Percentiles rank a stretch among this genome's conserved stretches.
These are phyloP conservation scores for Sarcophaga carnaria DNA, from an alignment of 2,888 invertebrate genomes.

Conservation along the genomic window DNA sequence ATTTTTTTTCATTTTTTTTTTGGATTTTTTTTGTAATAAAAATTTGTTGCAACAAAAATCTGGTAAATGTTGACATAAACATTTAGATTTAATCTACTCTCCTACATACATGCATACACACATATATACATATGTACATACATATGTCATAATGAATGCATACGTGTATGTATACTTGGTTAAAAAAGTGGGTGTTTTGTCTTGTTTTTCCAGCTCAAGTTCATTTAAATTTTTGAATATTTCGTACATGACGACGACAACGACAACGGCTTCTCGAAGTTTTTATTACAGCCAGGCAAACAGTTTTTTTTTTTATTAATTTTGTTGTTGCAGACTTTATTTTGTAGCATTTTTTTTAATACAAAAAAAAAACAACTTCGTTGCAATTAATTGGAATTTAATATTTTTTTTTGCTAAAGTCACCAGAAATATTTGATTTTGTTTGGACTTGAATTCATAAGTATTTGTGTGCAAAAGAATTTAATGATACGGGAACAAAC, in stretches of 20 bases:
- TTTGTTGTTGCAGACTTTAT: constrained; percentile 21
- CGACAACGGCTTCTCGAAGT: too few relatives aligned
- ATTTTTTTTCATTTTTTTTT: background rate
- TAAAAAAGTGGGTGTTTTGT: constrained; percentile 49
- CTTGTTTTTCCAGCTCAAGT: constrained; percentile 61
- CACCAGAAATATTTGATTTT: background rate
- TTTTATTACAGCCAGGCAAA: too few relatives aligned
- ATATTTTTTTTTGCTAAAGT: background rate
- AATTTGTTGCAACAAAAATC: constrained; percentile 32
- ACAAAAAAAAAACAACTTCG: background rate
- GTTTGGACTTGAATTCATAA: background rate
- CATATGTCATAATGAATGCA: background rate
- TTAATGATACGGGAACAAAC: too few relatives aligned
- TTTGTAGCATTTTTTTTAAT: background rate
- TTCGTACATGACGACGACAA: constrained; percentile 30
- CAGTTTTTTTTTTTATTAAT: background rate
- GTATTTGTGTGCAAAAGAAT: background rate
- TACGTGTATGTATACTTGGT: background rate
- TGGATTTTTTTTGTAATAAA: background rate
- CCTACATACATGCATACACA: background rate
- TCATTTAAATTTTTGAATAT: constrained; percentile 55
- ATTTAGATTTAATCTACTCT: constrained; percentile 23
- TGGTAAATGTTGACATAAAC: constrained; percentile 40
- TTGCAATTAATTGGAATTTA: constrained; percentile 27
- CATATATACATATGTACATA: background rate